A percentile compares a stretch with the other conserved stretches of the same genome.
phyloP scores from a whole-genome alignment of 2,113 vertebrate genomes.

The Oxyura jamaicensis region DNA sequence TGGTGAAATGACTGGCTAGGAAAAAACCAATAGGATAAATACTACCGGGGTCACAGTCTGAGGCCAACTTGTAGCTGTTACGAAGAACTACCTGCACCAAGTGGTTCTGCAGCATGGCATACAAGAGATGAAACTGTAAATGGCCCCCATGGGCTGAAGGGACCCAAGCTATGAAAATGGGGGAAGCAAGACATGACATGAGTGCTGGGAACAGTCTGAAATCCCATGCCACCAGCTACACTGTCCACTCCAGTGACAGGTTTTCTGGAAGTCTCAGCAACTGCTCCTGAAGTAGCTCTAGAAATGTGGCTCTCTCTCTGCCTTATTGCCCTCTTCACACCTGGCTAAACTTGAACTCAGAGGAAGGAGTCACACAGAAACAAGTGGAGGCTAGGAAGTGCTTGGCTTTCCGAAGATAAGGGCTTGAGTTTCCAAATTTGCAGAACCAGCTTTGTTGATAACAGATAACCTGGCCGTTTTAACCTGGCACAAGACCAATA shows the following conservation, averaged over 20 bases:
- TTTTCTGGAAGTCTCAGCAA: neutral
- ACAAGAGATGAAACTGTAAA: neutral
- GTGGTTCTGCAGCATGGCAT: neutral
- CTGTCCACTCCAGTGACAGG: neutral
- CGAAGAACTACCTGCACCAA: neutral
- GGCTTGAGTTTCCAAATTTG: neutral
- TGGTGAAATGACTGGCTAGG: accelerated
- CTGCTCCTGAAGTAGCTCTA: neutral
- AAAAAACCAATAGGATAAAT: neutral
- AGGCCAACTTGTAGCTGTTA: neutral
- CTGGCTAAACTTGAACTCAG: neutral
- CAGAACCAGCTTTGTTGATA: neutral
- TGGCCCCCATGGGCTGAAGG: neutral
- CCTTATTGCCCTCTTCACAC: neutral
- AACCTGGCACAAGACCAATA: neutral
- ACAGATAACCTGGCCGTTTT: neutral
- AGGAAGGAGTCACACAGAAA: neutral
- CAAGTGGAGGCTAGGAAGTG: neutral
- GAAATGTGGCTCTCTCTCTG: neutral
- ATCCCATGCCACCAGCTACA: neutral
- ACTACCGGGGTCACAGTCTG: neutral
- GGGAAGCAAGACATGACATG: neutral
- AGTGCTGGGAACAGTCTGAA: neutral
- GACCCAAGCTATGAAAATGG: neutral
- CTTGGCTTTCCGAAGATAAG: neutral